Evolutionary conservation across 1,140 invertebrate genomes (phyloP), one percentile per base, ranked within the genome.

Genomic region (Cardiocondyla obscurior): DNA sequence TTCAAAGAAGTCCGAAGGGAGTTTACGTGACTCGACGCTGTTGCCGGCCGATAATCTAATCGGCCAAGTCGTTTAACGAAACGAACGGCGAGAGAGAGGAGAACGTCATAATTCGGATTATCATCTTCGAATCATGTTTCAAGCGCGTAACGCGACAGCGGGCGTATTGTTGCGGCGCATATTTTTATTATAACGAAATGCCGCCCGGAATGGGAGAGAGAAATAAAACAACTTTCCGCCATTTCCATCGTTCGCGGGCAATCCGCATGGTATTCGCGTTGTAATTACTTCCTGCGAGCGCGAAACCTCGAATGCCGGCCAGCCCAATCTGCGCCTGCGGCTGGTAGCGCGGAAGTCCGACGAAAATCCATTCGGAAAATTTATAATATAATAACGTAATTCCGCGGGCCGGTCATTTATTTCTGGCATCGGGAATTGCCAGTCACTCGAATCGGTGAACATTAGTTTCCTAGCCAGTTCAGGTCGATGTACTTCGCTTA

Each of bases 311-410:
- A 77, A 67, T 49, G 60, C 60, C 46, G 62, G 62, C 36, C 62
- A 19, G 62, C 6, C 46, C 62, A 69, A 79, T 79, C 62, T 53
- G 46, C 44, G 62, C 53, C 69, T 62, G 67, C n/a, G 60, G 44
- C 22, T 46, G 33, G 39, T 33, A 77, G 53, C 46, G 60, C 36
- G n/a, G 74, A 70, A 81, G 30, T 51, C n/a, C 42, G 58, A 36
- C 14, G 28, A 67, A 53, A 49, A 69, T 22, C 39, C 44, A 58
- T 58, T 46, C 42, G 51, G 53, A 69, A 79, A 57, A 83, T 79
- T 83, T 83, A 58, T 79, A 83, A 79, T 79, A 51, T 60, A 42
- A 62, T 49, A 67, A 58, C 60, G 82, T 51, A 60, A 79, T 83
- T 77, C 46, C 46, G 46, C 33, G 65, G 30, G 46, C 33, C 36